Conservation (phyloP, 2,113 vertebrate species). For the Regulus satrapa region DNA sequence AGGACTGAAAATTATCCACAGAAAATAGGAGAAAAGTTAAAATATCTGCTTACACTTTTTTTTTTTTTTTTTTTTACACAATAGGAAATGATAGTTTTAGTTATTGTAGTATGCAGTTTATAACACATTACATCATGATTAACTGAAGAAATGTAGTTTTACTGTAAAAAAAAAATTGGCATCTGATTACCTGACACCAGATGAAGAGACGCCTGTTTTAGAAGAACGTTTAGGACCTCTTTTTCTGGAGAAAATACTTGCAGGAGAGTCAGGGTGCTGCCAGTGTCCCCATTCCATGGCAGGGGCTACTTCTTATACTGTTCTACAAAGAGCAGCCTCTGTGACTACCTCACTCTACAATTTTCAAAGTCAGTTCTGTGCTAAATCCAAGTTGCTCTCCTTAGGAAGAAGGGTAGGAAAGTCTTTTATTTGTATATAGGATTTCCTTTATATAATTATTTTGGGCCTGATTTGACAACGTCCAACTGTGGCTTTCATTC, state of each 20-base stretch:
- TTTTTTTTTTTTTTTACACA: too few relatives aligned
- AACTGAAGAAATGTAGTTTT: not conserved
- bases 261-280: not conserved
- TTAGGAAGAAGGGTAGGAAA: not conserved
- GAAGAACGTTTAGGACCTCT: not conserved
- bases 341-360: not conserved
- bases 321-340: not conserved
- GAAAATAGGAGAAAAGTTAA: not conserved
- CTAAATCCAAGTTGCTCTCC: not conserved
- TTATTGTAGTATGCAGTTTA: not conserved
- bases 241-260: not conserved
- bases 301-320: not conserved
- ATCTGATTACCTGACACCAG: not conserved
- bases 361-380: not conserved
- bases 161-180: accelerated
- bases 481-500: not conserved
- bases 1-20: not conserved
- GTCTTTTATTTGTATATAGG: not conserved
- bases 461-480: not conserved
- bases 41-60: not conserved
- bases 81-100: not conserved
- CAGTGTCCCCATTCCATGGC: not conserved
- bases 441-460: not conserved
- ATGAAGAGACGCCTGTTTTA: not conserved
- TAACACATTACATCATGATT: not conserved